phyloP scores from a whole-genome alignment of 2,113 vertebrate species.

The Rhodinocichla rosea region DNA sequence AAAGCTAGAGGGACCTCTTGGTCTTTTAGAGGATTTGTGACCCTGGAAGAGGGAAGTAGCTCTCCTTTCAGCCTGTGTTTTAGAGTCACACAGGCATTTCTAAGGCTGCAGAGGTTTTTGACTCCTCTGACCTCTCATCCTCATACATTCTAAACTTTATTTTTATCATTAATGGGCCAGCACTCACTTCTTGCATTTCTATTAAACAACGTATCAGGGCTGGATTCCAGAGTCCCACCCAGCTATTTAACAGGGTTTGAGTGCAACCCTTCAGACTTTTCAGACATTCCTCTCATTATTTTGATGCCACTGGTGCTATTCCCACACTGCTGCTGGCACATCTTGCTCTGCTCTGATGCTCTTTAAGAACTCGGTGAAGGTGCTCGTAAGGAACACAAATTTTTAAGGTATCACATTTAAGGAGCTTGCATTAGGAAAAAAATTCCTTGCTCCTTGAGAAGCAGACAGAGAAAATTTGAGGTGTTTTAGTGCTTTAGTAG shows the following conservation, averaged over 20 bases:
- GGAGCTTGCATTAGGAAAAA: neutral
- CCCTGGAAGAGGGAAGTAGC: neutral
- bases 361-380: neutral
- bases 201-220: neutral
- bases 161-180: neutral
- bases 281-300: constrained; percentile 11
- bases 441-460: neutral
- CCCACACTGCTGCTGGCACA: neutral
- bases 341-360: neutral
- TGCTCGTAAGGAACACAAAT: accelerated
- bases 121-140: neutral
- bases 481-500: neutral
- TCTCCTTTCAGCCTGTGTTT: neutral
- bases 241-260: neutral
- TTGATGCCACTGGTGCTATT: neutral
- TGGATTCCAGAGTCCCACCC: neutral
- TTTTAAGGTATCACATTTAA: neutral
- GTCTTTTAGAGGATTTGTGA: neutral
- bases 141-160: neutral
- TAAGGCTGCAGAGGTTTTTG: neutral
- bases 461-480: neutral
- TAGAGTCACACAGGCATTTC: neutral
- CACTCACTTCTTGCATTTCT: neutral
- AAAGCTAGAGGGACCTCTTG: neutral
- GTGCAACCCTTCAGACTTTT: neutral